phyloP scores from a whole-genome alignment of 2,113 vertebrate genomes.

The Mystacornis crossleyi region DNA sequence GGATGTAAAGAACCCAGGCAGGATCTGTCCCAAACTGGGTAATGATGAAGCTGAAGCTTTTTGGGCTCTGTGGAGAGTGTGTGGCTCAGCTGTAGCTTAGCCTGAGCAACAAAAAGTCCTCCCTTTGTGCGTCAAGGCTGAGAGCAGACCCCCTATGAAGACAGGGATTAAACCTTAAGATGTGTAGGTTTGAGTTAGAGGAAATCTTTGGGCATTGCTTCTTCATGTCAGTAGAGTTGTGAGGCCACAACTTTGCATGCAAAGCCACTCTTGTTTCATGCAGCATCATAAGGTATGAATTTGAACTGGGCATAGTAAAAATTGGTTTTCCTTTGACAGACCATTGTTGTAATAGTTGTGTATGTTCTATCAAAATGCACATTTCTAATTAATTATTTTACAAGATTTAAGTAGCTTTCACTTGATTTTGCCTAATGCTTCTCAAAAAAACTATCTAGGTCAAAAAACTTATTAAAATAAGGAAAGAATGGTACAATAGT shows the following conservation, averaged over 20 bases:
- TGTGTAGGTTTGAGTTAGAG: not conserved
- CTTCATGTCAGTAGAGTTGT: rapidly evolving
- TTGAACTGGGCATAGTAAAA: not conserved
- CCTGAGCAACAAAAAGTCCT: not conserved
- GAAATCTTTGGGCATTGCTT: not conserved
- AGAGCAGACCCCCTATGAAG: not conserved
- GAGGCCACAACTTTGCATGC: not conserved
- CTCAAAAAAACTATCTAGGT: not conserved
- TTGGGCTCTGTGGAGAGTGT: rapidly evolving
- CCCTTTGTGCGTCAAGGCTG: not conserved
- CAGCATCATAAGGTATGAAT: not conserved
- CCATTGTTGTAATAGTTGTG: not conserved
- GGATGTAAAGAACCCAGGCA: not conserved
- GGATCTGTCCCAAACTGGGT: not conserved
- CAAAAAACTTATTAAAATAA: not conserved
- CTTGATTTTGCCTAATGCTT: not conserved
- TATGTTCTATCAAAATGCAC: not conserved
- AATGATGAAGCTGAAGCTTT: not conserved
- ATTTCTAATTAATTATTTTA: not conserved
- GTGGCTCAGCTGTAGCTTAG: not conserved
- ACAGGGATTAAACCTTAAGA: not conserved
- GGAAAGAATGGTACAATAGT: not conserved
- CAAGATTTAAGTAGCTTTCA: not conserved
- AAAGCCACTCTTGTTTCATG: not conserved
- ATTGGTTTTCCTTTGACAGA: not conserved